phyloP scores from a whole-genome alignment of 2,888 invertebrate species.

The Pheosia tremula region DNA sequence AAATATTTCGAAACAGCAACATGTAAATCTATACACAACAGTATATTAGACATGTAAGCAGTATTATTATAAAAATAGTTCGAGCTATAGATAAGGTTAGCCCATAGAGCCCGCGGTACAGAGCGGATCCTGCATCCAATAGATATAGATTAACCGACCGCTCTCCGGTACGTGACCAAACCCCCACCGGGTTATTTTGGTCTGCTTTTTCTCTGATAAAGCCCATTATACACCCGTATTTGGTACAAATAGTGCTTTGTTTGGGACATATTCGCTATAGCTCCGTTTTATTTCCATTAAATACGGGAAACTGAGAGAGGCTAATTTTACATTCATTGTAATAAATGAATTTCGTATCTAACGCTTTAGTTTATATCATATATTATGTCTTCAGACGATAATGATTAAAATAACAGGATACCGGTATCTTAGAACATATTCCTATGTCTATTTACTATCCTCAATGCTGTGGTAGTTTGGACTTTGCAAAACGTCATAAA shows the following conservation, averaged over 20 bases:
- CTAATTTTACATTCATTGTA: neutral
- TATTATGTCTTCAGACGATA: too few relatives aligned
- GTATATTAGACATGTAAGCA: too few relatives aligned
- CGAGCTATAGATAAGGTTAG: too few relatives aligned
- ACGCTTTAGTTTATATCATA: neutral
- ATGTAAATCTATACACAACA: too few relatives aligned
- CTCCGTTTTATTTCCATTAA: slow-evolving; percentile 13
- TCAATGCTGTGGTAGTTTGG: too few relatives aligned
- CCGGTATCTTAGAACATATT: too few relatives aligned
- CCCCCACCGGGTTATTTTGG: slow-evolving; percentile 41
- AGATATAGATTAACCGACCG: slow-evolving; percentile 53
- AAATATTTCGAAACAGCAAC: too few relatives aligned
- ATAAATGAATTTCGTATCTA: neutral
- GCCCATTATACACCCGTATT: slow-evolving; percentile 23
- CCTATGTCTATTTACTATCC: too few relatives aligned
- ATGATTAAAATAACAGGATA: too few relatives aligned
- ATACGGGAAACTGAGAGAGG: neutral
- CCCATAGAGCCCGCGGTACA: neutral
- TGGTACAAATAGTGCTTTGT: slow-evolving; percentile 19
- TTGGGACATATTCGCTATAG: slow-evolving; percentile 4
- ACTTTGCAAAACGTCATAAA: too few relatives aligned
- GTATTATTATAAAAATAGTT: too few relatives aligned
- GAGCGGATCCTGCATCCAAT: slow-evolving; percentile 28
- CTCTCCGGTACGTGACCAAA: slow-evolving; percentile 53
- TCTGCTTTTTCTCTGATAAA: slow-evolving; percentile 39